phyloP scores from a whole-genome alignment of 2,888 invertebrate genomes.

The Clanis bilineata region DNA sequence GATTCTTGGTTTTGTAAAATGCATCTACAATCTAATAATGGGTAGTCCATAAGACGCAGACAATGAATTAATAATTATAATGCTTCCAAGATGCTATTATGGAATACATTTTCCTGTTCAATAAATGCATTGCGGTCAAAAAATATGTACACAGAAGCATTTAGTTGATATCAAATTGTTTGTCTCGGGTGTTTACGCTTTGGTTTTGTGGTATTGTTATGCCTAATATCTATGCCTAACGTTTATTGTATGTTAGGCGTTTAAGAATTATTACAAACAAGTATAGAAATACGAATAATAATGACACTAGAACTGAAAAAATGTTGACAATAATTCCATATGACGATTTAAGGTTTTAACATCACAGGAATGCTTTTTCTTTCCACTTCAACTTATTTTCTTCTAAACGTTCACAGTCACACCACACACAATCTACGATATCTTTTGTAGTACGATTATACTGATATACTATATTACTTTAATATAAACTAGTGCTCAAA shows the following conservation, averaged over 20 bases:
- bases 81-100: neutral
- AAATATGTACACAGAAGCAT: no score
- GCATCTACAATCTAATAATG: neutral
- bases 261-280: neutral
- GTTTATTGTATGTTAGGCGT: neutral
- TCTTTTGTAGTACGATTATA: neutral
- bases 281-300: neutral
- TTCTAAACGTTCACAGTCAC: no score
- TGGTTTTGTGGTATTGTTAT: conserved; percentile 1
- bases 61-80: neutral
- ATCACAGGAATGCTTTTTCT: no score
- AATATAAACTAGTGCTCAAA: no score
- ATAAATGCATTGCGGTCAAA: neutral
- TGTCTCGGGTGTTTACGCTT: neutral
- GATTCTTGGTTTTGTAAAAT: neutral
- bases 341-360: no score
- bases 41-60: neutral
- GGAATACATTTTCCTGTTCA: neutral
- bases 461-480: no score
- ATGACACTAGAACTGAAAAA: neutral
- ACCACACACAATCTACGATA: no score
- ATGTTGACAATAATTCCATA: no score
- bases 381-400: no score
- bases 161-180: neutral
- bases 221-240: neutral